Conservation (phyloP, 2,888 invertebrate species). For the Adineta ricciae region DNA sequence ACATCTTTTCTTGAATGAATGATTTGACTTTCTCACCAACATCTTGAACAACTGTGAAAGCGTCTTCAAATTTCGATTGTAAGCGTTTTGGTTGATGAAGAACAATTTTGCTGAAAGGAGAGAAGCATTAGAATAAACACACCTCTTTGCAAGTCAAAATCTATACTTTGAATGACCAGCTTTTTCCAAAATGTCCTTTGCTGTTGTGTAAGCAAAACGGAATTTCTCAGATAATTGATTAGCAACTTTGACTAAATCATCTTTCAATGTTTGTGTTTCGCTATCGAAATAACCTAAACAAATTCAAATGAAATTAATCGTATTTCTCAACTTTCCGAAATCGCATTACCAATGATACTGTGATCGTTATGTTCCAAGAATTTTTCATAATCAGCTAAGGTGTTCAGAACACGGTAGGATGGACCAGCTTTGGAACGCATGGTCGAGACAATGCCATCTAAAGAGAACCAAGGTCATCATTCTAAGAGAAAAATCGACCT, state of each 20-base stretch:
- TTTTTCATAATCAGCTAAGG: constrained; percentile 62
- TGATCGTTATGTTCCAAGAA: constrained; percentile 68
- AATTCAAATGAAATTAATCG: constrained; percentile 42
- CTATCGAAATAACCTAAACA: constrained; percentile 51
- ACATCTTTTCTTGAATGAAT: constrained; percentile 77
- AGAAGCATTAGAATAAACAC: no score
- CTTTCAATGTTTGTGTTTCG: constrained; percentile 58
- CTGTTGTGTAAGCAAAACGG: constrained; percentile 71
- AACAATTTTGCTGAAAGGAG: constrained; percentile 67
- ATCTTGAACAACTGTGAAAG: constrained; percentile 62
- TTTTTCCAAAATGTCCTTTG: constrained; percentile 59
- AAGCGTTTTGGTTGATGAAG: constrained; percentile 77
- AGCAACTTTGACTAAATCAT: constrained; percentile 73
- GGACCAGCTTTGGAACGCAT: constrained; percentile 83
- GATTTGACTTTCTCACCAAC: constrained; percentile 60
- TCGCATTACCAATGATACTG: constrained; percentile 62
- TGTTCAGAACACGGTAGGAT: constrained; percentile 71
- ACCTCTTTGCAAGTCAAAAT: no score
- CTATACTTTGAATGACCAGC: constrained; percentile 62
- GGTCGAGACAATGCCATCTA: constrained; percentile 55
- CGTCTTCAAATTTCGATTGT: constrained; percentile 75
- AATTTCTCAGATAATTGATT: constrained; percentile 80
- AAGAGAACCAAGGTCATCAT: constrained; percentile 19
- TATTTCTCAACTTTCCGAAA: not conserved
- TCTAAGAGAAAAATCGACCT: not conserved